Evolutionary conservation across 2,797 vertebrate genomes (phyloP).

Genomic region (Phoeniculus purpureus): DNA sequence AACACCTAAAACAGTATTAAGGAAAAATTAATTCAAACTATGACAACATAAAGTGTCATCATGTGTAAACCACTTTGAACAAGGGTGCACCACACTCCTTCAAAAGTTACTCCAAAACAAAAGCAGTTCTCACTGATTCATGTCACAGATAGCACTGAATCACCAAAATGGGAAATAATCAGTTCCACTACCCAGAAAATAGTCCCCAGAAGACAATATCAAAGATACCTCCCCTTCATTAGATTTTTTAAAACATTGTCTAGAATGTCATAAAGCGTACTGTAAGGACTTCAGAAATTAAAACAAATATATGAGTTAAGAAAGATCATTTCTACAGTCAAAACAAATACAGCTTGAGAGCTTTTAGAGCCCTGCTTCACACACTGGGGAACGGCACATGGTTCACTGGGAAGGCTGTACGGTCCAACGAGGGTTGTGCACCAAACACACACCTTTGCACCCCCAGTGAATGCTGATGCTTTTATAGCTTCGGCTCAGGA

Average conservation of each 20-base stretch:
- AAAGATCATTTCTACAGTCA: not conserved
- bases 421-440: not conserved
- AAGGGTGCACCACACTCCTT: not conserved
- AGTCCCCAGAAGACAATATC: not conserved
- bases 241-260: slow-evolving; percentile 18
- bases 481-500: slow-evolving; percentile 88
- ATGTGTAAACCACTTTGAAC: not conserved
- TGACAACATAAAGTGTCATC: not conserved
- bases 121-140: not conserved
- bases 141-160: not conserved
- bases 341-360: not conserved
- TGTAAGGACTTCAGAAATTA: slow-evolving; percentile 6
- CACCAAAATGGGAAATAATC: not conserved
- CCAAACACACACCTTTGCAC: slow-evolving; percentile 86
- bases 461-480: slow-evolving; percentile 93
- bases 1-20: slow-evolving; percentile 83
- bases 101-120: slow-evolving; percentile 15
- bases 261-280: slow-evolving; percentile 2
- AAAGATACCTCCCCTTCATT: not conserved
- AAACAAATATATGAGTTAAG: not conserved
- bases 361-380: not conserved
- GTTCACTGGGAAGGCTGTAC: not conserved
- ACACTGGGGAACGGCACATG: not conserved
- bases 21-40: slow-evolving; percentile 19
- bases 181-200: not conserved